Conservation (phyloP, 2,888 invertebrate species). For the Himalopsyche kuldschensis region DNA sequence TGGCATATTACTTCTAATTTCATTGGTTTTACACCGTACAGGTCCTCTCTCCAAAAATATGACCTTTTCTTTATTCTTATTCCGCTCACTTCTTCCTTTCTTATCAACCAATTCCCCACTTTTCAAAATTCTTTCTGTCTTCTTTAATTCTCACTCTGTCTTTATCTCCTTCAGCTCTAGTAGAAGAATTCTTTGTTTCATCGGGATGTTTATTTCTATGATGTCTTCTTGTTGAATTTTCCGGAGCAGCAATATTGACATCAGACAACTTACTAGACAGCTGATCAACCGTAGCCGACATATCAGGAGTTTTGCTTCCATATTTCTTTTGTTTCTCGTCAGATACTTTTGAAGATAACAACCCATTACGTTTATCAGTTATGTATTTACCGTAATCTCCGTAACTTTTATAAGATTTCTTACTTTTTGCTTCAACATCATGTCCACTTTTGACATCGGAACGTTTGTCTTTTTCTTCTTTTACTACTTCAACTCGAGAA, state of each 20-base stretch:
- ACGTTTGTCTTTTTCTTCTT: background rate
- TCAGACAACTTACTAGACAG: slow-evolving; percentile 8
- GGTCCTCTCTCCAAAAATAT: slow-evolving; percentile 29
- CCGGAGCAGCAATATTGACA: background rate
- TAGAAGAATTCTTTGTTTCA: background rate
- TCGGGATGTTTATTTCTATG: background rate
- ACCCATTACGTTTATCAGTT: background rate
- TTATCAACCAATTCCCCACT: background rate
- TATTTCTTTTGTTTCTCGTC: background rate
- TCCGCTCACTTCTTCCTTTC: background rate
- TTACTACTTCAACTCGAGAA: background rate
- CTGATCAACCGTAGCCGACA: background rate
- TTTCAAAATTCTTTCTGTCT: background rate
- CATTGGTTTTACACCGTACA: slow-evolving; percentile 4
- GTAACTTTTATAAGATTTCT: background rate
- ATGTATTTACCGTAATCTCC: background rate
- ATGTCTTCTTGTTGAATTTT: background rate
- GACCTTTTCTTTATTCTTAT: slow-evolving; percentile 7
- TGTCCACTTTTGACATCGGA: background rate
- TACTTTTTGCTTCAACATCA: background rate
- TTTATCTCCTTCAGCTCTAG: background rate
- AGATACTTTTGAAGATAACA: background rate
- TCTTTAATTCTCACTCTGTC: slow-evolving; percentile 4
- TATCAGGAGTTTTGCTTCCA: background rate
- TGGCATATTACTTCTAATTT: background rate